Percentiles rank a stretch among this genome's conserved stretches.
Evolutionary conservation across 2,888 invertebrate species (phyloP).

Genomic region (Pachycephus smyrnensis): DNA sequence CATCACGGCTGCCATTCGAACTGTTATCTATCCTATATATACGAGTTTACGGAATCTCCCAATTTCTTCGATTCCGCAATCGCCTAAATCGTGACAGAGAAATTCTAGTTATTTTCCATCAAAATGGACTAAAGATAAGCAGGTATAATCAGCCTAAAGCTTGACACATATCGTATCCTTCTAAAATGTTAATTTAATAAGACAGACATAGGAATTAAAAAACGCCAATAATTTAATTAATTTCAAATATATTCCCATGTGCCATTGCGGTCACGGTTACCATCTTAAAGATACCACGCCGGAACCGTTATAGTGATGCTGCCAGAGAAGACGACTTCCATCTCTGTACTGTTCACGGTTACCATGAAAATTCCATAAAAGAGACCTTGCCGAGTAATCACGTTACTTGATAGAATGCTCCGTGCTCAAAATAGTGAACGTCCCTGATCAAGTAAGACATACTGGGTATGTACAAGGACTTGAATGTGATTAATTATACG

Average conservation of each 20-base stretch:
- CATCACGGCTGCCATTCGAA: neutral
- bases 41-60: neutral
- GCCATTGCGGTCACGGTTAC: neutral
- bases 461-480: neutral
- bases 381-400: neutral
- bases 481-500: neutral
- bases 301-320: neutral
- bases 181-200: neutral
- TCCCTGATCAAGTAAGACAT: neutral
- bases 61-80: neutral
- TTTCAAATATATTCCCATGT: neutral
- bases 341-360: neutral
- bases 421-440: neutral
- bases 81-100: neutral
- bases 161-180: neutral
- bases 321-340: neutral
- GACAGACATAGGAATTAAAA: neutral
- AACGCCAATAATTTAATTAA: neutral
- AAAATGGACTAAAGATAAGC: neutral
- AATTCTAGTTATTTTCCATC: neutral
- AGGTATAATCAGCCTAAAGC: neutral
- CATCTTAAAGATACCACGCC: neutral
- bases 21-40: neutral
- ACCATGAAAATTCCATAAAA: neutral
- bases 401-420: neutral